Conservation (phyloP, 2,888 invertebrate species). For the Harmothoe impar region DNA sequence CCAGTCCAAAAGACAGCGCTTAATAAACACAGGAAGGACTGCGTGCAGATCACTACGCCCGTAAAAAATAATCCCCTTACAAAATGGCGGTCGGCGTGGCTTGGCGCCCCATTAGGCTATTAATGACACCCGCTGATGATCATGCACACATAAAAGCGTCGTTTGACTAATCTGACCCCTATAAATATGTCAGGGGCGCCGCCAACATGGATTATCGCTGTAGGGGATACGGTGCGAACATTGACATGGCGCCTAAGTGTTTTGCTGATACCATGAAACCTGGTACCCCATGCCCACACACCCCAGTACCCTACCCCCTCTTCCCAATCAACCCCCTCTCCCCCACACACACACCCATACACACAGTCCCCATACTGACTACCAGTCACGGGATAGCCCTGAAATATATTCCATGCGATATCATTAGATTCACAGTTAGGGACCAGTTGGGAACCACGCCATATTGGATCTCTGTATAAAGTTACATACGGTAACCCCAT, state of each 20-base stretch:
- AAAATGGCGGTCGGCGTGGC: slow-evolving; percentile 6
- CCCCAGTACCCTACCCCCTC: neutral
- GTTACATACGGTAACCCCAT: too few relatives aligned
- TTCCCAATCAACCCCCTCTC: neutral
- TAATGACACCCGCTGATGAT: slow-evolving; percentile 56
- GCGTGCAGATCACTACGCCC: slow-evolving; percentile 12
- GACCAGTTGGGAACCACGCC: too few relatives aligned
- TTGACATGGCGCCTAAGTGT: slow-evolving; percentile 10
- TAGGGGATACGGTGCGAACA: neutral
- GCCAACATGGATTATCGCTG: slow-evolving; percentile 28
- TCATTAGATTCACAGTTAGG: too few relatives aligned
- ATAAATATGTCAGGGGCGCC: slow-evolving; percentile 49
- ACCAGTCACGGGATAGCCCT: too few relatives aligned
- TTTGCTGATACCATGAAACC: neutral
- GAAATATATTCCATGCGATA: too few relatives aligned
- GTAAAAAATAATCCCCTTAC: slow-evolving; percentile 42
- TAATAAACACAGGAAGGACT: neutral
- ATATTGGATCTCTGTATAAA: too few relatives aligned
- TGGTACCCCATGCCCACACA: neutral
- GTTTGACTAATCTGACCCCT: slow-evolving; percentile 61
- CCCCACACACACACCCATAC: neutral
- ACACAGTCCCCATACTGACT: neutral
- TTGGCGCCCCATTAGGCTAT: slow-evolving; percentile 60
- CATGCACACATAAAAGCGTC: slow-evolving; percentile 53
- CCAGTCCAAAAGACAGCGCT: neutral